These are phyloP conservation scores for Macroglossus sobrinus DNA, from an alignment of 2,113 vertebrate genomes.

Conservation along the genomic window DNA sequence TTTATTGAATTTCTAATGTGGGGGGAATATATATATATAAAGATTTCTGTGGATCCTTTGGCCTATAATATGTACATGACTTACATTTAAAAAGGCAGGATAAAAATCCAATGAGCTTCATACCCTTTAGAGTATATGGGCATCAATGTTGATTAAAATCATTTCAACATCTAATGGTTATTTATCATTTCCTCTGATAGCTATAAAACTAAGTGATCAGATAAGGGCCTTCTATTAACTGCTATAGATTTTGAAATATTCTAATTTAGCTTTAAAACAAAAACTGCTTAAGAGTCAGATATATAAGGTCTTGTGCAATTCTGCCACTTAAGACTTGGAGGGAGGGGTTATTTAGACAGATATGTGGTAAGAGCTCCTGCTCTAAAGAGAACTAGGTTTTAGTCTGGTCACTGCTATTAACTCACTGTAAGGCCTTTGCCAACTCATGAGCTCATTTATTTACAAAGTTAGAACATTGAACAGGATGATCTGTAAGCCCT, in stretches of 20 bases:
- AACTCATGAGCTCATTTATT: background rate
- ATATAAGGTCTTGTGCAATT: background rate
- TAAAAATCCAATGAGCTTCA: background rate
- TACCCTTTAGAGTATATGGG: background rate
- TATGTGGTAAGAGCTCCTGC: background rate
- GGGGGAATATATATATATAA: background rate
- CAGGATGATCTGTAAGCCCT: background rate
- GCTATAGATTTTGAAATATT: background rate
- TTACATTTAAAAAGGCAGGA: background rate
- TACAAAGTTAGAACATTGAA: background rate
- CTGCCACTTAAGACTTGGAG: background rate
- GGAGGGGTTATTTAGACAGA: background rate
- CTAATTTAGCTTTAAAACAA: conserved; percentile 7
- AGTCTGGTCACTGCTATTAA: background rate
- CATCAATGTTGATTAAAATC: background rate
- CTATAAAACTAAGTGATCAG: background rate
- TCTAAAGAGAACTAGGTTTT: background rate
- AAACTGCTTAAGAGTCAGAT: background rate
- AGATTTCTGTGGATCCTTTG: background rate
- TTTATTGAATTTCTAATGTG: background rate
- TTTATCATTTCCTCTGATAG: background rate
- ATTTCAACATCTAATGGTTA: background rate
- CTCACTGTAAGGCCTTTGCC: background rate
- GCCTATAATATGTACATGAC: background rate
- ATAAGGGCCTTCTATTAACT: background rate